phyloP scores from a whole-genome alignment of 1,140 invertebrate species.

The Drosophila suzukii region DNA sequence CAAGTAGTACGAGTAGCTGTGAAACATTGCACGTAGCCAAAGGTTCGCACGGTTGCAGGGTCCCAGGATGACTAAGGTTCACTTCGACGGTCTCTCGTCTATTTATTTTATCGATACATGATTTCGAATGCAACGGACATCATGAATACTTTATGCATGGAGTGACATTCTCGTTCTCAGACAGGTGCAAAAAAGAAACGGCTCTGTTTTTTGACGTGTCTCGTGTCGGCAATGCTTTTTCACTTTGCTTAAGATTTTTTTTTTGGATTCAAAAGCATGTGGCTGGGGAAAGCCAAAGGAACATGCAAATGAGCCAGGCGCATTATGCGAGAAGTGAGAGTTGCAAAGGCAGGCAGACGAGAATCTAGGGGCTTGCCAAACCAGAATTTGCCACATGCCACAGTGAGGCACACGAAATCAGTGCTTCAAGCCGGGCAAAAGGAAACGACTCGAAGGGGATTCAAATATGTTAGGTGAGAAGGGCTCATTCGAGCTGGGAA shows the following conservation, averaged over 20 bases:
- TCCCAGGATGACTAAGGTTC: slow-evolving; percentile 50
- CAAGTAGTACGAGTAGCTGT: slow-evolving; percentile 56
- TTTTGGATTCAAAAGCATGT: slow-evolving; percentile 71
- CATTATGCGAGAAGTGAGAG: slow-evolving; percentile 58
- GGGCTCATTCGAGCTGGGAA: slow-evolving; percentile 6
- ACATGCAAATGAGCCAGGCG: slow-evolving; percentile 30
- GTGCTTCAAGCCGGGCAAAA: slow-evolving; percentile 3
- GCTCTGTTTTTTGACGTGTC: slow-evolving; percentile 65
- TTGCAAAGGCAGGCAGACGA: slow-evolving; percentile 31
- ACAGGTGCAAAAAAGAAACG: slow-evolving; percentile 33
- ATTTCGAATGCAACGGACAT: slow-evolving; percentile 74
- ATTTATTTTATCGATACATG: slow-evolving; percentile 76
- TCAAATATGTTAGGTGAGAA: slow-evolving; percentile 24
- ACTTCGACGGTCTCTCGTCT: slow-evolving; percentile 5
- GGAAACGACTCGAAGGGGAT: background rate
- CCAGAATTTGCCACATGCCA: slow-evolving; percentile 38
- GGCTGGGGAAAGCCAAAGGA: slow-evolving; percentile 18
- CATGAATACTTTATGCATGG: slow-evolving; percentile 73
- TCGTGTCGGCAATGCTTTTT: slow-evolving; percentile 54
- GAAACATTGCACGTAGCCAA: slow-evolving; percentile 59
- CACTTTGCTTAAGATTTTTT: slow-evolving; percentile 44
- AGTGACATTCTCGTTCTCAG: slow-evolving; percentile 39
- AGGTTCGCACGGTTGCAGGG: slow-evolving; percentile 45
- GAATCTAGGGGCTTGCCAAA: slow-evolving; percentile 24
- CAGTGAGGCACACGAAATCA: slow-evolving; percentile 43